Percentiles rank a stretch among this genome's conserved stretches.
Evolutionary conservation across 1,140 invertebrate species (phyloP).

Genomic region (Meloidogyne floridensis): DNA sequence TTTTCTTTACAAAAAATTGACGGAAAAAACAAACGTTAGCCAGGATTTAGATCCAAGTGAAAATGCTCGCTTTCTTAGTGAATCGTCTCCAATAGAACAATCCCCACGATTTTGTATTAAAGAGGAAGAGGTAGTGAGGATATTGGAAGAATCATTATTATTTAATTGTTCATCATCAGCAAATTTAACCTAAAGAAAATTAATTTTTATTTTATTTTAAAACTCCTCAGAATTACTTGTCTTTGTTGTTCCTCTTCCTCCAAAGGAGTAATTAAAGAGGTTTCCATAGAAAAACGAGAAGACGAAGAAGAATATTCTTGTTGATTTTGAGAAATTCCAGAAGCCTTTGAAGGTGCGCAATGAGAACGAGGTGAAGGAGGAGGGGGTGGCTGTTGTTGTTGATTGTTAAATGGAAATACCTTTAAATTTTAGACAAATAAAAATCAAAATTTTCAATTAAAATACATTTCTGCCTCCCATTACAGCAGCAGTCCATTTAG

Average conservation of each 20-base stretch:
- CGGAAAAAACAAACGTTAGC: conserved; percentile 30
- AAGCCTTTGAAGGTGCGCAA: neutral
- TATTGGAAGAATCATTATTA: neutral
- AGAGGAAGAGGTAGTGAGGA: neutral
- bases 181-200: conserved; percentile 17
- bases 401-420: neutral
- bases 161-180: conserved; percentile 22
- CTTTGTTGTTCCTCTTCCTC: conserved; percentile 27
- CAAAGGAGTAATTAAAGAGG: conserved; percentile 28
- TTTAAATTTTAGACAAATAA: neutral
- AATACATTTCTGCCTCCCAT: conserved; percentile 10
- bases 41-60: conserved; percentile 34
- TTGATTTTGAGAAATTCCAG: conserved; percentile 9
- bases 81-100: conserved; percentile 14
- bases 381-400: neutral
- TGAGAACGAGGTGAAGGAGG: neutral
- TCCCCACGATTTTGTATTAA: neutral
- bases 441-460: neutral
- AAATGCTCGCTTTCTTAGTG: conserved; percentile 38
- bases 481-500: neutral
- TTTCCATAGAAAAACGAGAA: conserved; percentile 32
- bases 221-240: neutral
- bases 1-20: neutral
- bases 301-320: conserved; percentile 27
- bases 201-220: conserved; percentile 15